Percentiles rank a stretch among this genome's conserved stretches.
Evolutionary conservation across 2,797 vertebrate genomes (phyloP).

Genomic region (Arremon brunneinucha): DNA sequence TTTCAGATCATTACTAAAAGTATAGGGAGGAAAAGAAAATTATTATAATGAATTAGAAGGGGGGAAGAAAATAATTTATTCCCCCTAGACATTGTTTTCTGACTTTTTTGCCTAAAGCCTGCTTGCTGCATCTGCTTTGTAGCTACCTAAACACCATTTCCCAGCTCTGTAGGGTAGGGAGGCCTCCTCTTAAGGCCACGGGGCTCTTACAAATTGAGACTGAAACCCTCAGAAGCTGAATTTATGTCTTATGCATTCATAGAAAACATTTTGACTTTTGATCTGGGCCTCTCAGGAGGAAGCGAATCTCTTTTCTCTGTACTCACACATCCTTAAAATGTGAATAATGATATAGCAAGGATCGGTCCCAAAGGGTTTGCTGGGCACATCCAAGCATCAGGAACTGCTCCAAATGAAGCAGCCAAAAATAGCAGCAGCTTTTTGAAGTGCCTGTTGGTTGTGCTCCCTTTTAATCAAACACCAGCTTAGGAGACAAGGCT

Average conservation of each 20-base stretch:
- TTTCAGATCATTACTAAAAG: slow-evolving; percentile 14
- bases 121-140: background rate
- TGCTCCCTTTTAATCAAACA: slow-evolving; percentile 22
- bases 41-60: background rate
- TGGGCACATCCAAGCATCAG: background rate
- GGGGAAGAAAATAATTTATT: background rate
- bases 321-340: background rate
- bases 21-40: background rate
- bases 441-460: background rate
- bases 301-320: background rate
- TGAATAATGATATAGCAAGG: background rate
- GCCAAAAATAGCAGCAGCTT: background rate
- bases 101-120: background rate
- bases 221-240: background rate
- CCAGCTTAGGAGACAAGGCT: background rate
- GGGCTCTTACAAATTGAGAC: background rate
- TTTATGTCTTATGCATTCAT: background rate
- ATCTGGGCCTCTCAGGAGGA: background rate
- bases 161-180: background rate
- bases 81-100: background rate
- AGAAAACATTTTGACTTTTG: background rate
- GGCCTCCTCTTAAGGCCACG: background rate
- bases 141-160: background rate
- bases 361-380: background rate
- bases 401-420: background rate